Conservation (phyloP, 2,888 invertebrate genomes). For the Acleris emargana region DNA sequence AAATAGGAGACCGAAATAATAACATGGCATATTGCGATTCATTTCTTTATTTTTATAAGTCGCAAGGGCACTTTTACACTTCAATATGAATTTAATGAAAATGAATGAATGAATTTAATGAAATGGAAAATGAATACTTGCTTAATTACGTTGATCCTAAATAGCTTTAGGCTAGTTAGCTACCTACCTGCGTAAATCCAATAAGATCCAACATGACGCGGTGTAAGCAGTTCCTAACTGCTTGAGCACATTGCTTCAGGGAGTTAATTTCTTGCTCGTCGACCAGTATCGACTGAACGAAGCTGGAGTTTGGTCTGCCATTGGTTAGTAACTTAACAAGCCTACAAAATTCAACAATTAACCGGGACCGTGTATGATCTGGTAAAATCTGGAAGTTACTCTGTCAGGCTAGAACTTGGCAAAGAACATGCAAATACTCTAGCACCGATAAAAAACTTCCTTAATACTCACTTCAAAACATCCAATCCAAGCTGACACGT, state of each 20-base stretch:
- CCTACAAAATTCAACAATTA: conserved; percentile 43
- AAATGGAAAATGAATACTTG: no score
- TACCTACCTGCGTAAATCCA: conserved; percentile 64
- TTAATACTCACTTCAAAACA: conserved; percentile 55
- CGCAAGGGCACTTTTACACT: no score
- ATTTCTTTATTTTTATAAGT: no score
- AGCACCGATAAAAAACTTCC: neutral
- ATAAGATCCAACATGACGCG: conserved; percentile 61
- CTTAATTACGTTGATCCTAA: no score
- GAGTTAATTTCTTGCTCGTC: conserved; percentile 61
- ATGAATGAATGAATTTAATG: no score
- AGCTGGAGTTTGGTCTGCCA: conserved; percentile 53
- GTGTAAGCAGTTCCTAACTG: conserved; percentile 53
- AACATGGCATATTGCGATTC: no score
- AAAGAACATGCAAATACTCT: no score
- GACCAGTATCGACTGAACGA: conserved; percentile 64
- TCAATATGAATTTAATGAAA: no score
- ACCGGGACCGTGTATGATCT: neutral
- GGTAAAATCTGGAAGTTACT: no score
- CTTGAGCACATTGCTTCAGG: conserved; percentile 53
- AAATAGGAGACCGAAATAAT: no score
- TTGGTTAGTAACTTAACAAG: conserved; percentile 55
- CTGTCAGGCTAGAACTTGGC: no score
- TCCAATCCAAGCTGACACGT: conserved; percentile 65
- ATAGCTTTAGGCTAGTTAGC: no score